These are phyloP conservation scores for Gasterosteus aculeatus DNA, from an alignment of 2,113 vertebrate species.

Conservation along the genomic window DNA sequence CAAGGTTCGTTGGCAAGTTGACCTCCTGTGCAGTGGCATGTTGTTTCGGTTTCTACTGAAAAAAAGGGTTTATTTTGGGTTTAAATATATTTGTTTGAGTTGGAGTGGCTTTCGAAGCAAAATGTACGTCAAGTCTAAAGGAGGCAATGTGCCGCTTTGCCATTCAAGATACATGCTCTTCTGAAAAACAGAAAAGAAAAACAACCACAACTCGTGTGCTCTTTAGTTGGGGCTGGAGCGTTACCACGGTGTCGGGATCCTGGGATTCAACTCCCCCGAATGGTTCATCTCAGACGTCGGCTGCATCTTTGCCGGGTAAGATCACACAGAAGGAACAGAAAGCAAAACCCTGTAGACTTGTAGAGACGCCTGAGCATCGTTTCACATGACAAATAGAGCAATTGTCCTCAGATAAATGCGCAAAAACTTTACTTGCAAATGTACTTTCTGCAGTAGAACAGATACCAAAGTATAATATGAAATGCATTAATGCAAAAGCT, in stretches of 20 bases:
- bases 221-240: conserved; percentile 83
- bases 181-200: neutral
- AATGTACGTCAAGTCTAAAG: conserved; percentile 55
- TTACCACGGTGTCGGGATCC: conserved; percentile 82
- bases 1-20: conserved; percentile 73
- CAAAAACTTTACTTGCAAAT: too few relatives aligned
- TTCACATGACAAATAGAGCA: neutral
- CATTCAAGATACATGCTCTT: conserved; percentile 28
- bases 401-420: too few relatives aligned
- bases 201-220: neutral
- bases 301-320: conserved; percentile 85
- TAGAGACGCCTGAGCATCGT: neutral
- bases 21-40: neutral
- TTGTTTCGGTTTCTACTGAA: neutral
- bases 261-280: conserved; percentile 84
- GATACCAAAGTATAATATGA: too few relatives aligned
- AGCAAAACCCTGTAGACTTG: too few relatives aligned
- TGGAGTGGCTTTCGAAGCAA: conserved; percentile 5
- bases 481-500: too few relatives aligned
- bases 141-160: neutral
- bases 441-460: too few relatives aligned
- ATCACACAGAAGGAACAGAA: neutral
- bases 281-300: conserved; percentile 85
- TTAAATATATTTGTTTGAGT: neutral
- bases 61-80: too few relatives aligned